These are phyloP conservation scores for Cremastobaeus sp. DNA, from an alignment of 2,888 invertebrate genomes.

Conservation along the genomic window DNA sequence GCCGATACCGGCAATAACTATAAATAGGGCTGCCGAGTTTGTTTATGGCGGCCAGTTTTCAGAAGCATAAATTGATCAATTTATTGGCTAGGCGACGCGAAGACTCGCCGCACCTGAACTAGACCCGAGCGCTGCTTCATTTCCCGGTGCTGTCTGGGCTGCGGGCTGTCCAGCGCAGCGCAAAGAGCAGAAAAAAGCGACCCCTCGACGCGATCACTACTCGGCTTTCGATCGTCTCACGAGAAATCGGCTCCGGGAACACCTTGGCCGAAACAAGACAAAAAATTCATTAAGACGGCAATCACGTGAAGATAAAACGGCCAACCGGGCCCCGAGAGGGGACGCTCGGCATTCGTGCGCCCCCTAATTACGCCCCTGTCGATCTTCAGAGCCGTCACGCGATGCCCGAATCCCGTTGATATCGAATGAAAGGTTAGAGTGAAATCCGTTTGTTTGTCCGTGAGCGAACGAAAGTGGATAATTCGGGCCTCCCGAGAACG, in stretches of 20 bases:
- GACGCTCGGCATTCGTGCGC: constrained; percentile 26
- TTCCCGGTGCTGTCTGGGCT: constrained; percentile 10
- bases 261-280: constrained; percentile 31
- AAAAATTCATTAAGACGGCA: constrained; percentile 50
- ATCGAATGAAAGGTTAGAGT: constrained; percentile 57
- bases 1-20: constrained; percentile 47
- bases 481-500: constrained; percentile 49
- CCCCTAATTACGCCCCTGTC: constrained; percentile 55
- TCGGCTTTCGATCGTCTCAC: background rate
- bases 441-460: constrained; percentile 58
- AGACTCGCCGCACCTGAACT: constrained; percentile 31
- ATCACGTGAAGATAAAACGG: constrained; percentile 34
- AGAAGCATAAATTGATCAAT: constrained; percentile 52
- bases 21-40: constrained; percentile 43
- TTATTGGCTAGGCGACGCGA: constrained; percentile 39
- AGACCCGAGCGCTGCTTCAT: background rate
- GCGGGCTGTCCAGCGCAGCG: background rate
- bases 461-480: constrained; percentile 57
- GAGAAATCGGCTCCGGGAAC: constrained; percentile 36
- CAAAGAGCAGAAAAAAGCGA: constrained; percentile 14
- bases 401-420: constrained; percentile 54
- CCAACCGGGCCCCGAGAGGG: background rate
- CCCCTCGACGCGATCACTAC: constrained; percentile 9
- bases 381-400: constrained; percentile 53
- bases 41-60: constrained; percentile 52